Base-by-base conservation (phyloP, 2,888 invertebrate genomes). In the Galerucella pusilla region DNA sequence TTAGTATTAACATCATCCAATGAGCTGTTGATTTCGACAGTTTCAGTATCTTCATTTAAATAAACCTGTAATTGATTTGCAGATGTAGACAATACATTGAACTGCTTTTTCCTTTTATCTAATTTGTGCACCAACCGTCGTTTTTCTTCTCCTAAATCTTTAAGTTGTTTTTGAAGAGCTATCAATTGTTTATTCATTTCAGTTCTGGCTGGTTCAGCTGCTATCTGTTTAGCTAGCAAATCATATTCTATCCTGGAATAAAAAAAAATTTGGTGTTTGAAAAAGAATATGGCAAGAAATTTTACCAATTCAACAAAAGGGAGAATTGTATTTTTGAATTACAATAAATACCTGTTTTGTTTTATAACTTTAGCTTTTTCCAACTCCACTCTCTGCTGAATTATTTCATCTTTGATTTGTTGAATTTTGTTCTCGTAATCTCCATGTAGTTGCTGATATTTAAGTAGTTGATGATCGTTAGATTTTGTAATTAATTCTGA, bases 211-310 rank as follows among this genome's bases (percentile, higher is more conserved):
- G 97, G 97, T 85, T 97, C 96, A 83, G 94, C 93, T 80, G 93
- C 94, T 77, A 98, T 97, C 0, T 97, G 93, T 86, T 96, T 96
- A 0, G 97, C 97, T 59, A 98, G 85, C 12, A 97, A 93, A 89
- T 98, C 97, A 88, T 98, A 98, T 86, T 97, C 97, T 89, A 95
- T 94, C 10, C 72, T 71, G 42, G n/a, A 71, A 42, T 9, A 7
- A 20, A 42, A 42, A 42, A 42, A 42, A 9, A 7, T 42, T 42
- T 42, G 35, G 2, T 7, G 35, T 42, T 42, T 42, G 7, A 42
- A 42, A 42, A 42, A 42, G 7, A 42, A 42, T 42, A 42, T 42
- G 35, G 35, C 35, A 42, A 9, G 7, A 42, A 42, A 28, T 28
- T 1, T 28, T 28, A 28, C 28, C 1, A 1, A 7, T 42, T 42